These are phyloP conservation scores for Sminthurides bifidus DNA, from an alignment of 1,140 invertebrate species.

Conservation along the genomic window DNA sequence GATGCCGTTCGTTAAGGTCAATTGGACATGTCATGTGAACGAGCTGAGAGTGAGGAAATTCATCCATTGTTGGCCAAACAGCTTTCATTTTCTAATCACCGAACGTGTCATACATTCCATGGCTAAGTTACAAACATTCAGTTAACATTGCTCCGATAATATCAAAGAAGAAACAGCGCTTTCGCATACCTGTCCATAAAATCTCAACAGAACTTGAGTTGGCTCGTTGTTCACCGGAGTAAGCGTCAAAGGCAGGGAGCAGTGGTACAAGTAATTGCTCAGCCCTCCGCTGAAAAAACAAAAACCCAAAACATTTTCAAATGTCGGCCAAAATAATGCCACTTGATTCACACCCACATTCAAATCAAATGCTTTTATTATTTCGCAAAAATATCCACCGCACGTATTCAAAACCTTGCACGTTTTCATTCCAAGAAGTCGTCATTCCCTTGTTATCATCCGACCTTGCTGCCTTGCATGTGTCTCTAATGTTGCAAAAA, in stretches of 20 bases:
- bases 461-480: no score
- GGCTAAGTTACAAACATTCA: conserved; percentile 20
- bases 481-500: no score
- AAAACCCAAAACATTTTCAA: conserved; percentile 22
- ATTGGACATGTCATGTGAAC: conserved; percentile 12
- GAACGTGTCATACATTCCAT: conserved; percentile 16
- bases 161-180: not conserved
- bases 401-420: not conserved
- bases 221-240: conserved; percentile 42
- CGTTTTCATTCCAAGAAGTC: no score
- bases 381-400: not conserved
- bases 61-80: conserved; percentile 13
- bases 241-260: conserved; percentile 40
- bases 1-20: conserved; percentile 18
- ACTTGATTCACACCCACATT: not conserved
- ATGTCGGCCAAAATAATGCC: not conserved
- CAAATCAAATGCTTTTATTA: no score
- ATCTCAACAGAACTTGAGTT: conserved; percentile 63
- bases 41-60: conserved; percentile 9
- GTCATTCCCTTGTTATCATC: no score
- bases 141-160: conserved; percentile 10
- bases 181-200: conserved; percentile 63
- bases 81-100: conserved; percentile 12
- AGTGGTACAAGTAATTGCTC: conserved; percentile 47
- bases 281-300: conserved; percentile 57